Evolutionary conservation across 2,113 vertebrate species (phyloP).

Genomic region (Pangasianodon hypophthalmus): DNA sequence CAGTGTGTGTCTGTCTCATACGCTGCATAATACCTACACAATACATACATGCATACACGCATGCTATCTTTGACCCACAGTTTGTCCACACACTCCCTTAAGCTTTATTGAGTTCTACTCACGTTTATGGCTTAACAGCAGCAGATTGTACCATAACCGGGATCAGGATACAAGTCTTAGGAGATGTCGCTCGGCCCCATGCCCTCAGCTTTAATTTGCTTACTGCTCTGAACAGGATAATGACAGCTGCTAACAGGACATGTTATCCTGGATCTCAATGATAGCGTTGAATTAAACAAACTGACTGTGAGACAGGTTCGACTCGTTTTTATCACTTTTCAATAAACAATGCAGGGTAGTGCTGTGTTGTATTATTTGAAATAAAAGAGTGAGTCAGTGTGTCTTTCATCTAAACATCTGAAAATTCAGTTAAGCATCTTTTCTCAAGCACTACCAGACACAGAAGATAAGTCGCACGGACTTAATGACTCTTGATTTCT

Average conservation of each 20-base stretch:
- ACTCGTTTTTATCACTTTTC: constrained; percentile 43
- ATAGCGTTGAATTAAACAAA: constrained; percentile 68
- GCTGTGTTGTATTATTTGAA: neutral
- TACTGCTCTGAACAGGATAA: constrained; percentile 74
- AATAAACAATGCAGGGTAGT: neutral
- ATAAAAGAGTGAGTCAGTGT: neutral
- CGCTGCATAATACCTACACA: neutral
- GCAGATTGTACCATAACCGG: constrained; percentile 48
- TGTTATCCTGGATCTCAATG: constrained; percentile 64
- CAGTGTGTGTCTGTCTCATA: neutral
- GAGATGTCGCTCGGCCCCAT: constrained; percentile 58
- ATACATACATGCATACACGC: neutral
- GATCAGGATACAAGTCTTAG: constrained; percentile 60
- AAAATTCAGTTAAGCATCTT: neutral
- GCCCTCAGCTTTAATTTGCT: constrained; percentile 65
- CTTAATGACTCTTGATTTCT: constrained; percentile 10
- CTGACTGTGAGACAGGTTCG: constrained; percentile 24
- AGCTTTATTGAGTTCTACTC: constrained; percentile 63
- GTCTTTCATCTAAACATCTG: neutral
- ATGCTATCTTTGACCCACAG: neutral
- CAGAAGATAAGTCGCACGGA: neutral
- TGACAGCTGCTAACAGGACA: constrained; percentile 59
- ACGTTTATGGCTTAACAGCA: constrained; percentile 64
- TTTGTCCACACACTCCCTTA: constrained; percentile 22
- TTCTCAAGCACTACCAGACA: neutral